Evolutionary conservation across 2,888 invertebrate species (phyloP).

Genomic region (Caenorhabditis sp.): DNA sequence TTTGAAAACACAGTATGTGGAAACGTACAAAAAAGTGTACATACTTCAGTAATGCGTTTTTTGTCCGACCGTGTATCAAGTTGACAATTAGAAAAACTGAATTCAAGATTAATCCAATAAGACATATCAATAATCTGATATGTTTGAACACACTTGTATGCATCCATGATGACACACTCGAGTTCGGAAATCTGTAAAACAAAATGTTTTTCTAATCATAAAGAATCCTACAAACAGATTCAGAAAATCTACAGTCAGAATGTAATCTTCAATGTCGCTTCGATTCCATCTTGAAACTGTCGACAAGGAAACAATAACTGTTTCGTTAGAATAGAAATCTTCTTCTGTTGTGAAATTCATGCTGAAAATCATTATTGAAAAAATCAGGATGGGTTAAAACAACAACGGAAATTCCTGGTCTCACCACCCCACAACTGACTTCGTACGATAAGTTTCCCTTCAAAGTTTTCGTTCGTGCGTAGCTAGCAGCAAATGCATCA

Average conservation of each 20-base stretch:
- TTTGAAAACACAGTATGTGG: no score
- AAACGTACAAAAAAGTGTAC: no score
- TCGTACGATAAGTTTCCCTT: no score
- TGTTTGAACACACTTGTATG: constrained; percentile 14
- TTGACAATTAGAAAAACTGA: constrained; percentile 27
- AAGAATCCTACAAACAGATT: constrained; percentile 23
- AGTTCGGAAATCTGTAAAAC: constrained; percentile 2
- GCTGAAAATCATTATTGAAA: not conserved
- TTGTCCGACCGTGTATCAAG: constrained; percentile 21
- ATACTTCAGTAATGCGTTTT: constrained; percentile 30
- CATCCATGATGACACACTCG: constrained; percentile 4
- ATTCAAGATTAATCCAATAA: constrained; percentile 25
- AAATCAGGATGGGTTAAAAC: constrained; percentile 14
- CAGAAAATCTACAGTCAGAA: constrained; percentile 21
- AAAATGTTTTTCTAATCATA: not conserved
- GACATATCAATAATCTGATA: constrained; percentile 8
- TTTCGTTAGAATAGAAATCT: constrained; percentile 2
- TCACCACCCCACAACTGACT: not conserved
- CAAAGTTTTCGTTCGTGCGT: no score
- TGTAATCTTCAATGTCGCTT: constrained; percentile 28
- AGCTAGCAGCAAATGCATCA: no score
- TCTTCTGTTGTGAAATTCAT: not conserved
- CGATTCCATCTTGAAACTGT: constrained; percentile 8
- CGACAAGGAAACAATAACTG: no score
- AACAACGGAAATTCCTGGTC: no score